Conservation (phyloP, 2,797 vertebrate genomes). For the Intellagama lesueurii region DNA sequence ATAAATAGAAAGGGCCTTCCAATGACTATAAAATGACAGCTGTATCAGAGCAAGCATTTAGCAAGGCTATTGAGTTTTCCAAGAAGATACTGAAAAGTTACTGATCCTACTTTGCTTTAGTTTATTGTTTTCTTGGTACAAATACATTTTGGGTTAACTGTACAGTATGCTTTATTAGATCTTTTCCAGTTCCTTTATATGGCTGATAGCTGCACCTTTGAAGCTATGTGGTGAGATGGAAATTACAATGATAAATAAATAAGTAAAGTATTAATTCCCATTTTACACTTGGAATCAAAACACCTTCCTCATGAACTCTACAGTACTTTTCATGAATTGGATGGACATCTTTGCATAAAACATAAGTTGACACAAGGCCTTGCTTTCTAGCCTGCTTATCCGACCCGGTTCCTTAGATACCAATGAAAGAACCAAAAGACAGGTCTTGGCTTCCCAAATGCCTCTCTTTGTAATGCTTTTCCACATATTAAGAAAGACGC, state of each 20-base stretch:
- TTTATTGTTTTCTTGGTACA: not conserved
- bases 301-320: constrained; percentile 69
- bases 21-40: not conserved
- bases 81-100: not conserved
- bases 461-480: constrained; percentile 59
- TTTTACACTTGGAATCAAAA: constrained; percentile 27
- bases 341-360: constrained; percentile 75
- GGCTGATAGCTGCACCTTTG: not conserved
- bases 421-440: constrained; percentile 64
- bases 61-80: not conserved
- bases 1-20: too few relatives aligned
- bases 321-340: constrained; percentile 69
- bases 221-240: not conserved
- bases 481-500: constrained; percentile 62
- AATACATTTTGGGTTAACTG: not conserved
- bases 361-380: constrained; percentile 72
- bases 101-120: not conserved
- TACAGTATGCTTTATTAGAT: not conserved
- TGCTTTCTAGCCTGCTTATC: constrained; percentile 71
- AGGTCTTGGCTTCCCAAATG: constrained; percentile 65
- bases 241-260: not conserved
- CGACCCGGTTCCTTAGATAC: constrained; percentile 78
- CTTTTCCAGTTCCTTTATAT: not conserved
- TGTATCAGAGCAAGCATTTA: not conserved
- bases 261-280: constrained; percentile 16